Evolutionary conservation across 1,140 invertebrate genomes (phyloP), one percentile per base, ranked within the genome.

Genomic region (Apis cerana): DNA sequence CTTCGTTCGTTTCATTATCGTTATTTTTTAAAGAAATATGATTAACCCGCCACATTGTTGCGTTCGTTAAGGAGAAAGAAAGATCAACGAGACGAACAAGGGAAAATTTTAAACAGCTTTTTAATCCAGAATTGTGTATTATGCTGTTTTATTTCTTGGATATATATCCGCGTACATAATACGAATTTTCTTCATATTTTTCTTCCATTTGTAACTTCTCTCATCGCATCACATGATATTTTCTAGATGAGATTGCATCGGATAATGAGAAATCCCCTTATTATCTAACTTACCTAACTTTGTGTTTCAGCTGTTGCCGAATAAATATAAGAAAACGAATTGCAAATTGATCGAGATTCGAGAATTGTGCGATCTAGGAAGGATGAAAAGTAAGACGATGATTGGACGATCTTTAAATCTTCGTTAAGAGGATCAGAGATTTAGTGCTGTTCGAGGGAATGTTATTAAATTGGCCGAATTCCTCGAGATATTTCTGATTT

Each of bases 401-500:
- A 15, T 54, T 12, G 15, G 15, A 21, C 19, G 15, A 8, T 7
- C 15, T 17, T 21, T 17, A 17, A 7, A 21, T 58, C 56, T 21
- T 17, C 33, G 5, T 43, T 43, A 43, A 43, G 33, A 43, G 33
- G 33, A 43, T 43, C 33, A 0, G 5, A 43, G 56, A 19, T 58
- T 58, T 58, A 58, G 19, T 8, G 56, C 17, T 58, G 56, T 15
- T 65, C 15, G 23, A 50, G 27, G 4, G 17, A 48, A 27, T n/a
- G 48, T 33, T 61, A 71, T 61, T 54, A 65, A 74, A 61, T 56
- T 48, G 7, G n/a, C 17, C 2, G 10, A 17, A 9, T 68, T 68
- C 23, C 17, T 65, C 43, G 17, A 9, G 54, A 67, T 81, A 76
- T 67, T 75, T 68, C n/a, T 76, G 43, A 81, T 81, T 81, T 76